A percentile compares a stretch with the other conserved stretches of the same genome.
phyloP scores from a whole-genome alignment of 2,113 vertebrate genomes.

The Crypturellus undulatus region DNA sequence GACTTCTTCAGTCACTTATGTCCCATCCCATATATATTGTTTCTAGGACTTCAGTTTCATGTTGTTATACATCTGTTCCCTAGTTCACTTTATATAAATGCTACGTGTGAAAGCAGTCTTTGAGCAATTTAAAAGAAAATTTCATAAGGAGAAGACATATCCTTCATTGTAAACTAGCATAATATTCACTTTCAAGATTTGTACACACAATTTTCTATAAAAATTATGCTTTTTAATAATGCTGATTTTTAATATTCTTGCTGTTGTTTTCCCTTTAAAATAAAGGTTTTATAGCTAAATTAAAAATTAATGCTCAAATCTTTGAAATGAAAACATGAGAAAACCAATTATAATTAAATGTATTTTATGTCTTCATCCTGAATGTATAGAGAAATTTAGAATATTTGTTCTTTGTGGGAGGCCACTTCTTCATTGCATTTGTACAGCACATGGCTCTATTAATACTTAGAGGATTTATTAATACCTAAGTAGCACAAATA shows the following conservation, averaged over 20 bases:
- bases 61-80: not conserved
- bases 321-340: not conserved
- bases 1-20: not conserved
- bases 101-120: not conserved
- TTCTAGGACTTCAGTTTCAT: not conserved
- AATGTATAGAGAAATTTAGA: not conserved
- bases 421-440: not conserved
- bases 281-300: not conserved
- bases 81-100: not conserved
- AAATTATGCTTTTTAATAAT: not conserved
- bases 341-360: not conserved
- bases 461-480: too few species aligned
- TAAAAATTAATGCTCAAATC: not conserved
- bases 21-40: not conserved
- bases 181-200: not conserved
- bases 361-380: not conserved
- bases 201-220: not conserved
- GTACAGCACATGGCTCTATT: not conserved
- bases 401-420: not conserved
- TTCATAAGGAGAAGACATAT: not conserved
- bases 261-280: not conserved
- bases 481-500: too few species aligned
- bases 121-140: not conserved
- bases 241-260: accelerated
- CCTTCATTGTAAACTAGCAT: not conserved